phyloP scores from a whole-genome alignment of 2,888 invertebrate genomes.

The Timema podura region DNA sequence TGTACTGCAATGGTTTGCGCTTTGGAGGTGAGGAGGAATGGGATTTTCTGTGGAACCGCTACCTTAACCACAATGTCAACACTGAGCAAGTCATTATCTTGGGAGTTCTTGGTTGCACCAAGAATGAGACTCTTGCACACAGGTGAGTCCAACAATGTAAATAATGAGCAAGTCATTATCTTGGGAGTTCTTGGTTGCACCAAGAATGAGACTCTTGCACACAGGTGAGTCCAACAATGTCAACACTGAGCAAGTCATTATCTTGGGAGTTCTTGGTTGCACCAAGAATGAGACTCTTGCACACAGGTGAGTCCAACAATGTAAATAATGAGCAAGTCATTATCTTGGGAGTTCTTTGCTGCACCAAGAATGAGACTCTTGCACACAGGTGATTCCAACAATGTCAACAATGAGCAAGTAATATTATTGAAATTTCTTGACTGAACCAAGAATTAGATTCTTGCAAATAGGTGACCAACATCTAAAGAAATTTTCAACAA shows the following conservation, averaged over 20 bases:
- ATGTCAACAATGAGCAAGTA: conserved; percentile 57
- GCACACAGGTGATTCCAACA: conserved; percentile 51
- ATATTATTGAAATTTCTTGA: conserved; percentile 62
- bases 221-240: conserved; percentile 52
- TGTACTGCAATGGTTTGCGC: conserved; percentile 69
- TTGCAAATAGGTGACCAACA: conserved; percentile 46
- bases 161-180: conserved; percentile 62
- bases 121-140: conserved; percentile 50
- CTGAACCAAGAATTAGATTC: conserved; percentile 55
- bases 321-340: conserved; percentile 64
- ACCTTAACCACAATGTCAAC: conserved; percentile 61
- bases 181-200: conserved; percentile 67
- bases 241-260: conserved; percentile 62
- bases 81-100: conserved; percentile 63
- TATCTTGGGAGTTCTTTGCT: conserved; percentile 63
- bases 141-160: conserved; percentile 46
- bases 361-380: conserved; percentile 53
- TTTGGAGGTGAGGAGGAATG: conserved; percentile 66
- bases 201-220: conserved; percentile 50
- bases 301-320: conserved; percentile 49
- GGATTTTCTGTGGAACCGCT: conserved; percentile 68
- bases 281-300: conserved; percentile 54
- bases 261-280: conserved; percentile 66
- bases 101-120: conserved; percentile 63
- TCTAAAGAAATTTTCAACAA: too few species aligned